Evolutionary conservation across 1,140 invertebrate genomes (phyloP), one percentile per base, ranked within the genome.

Genomic region (Tetramorium parvispinum): DNA sequence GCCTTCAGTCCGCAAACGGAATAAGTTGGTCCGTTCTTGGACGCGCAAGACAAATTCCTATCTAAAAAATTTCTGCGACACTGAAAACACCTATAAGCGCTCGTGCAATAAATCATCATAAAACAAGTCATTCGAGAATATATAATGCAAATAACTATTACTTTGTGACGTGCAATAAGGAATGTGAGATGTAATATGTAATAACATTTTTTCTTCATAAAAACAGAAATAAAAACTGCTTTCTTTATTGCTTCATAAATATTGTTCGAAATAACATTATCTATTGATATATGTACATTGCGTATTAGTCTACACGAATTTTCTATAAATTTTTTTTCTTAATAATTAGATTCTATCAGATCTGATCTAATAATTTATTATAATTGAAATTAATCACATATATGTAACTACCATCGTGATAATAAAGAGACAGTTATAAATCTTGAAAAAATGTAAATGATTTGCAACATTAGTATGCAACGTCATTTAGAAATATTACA

Each of bases 1-100:
- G 51, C 49, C 24, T 79, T 27, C 16, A 24, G 32, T 49, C 43
- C 49, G 46, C 85, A 68, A 51, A 21, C 32, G 85, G 32, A 86
- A 83, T 86, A 86, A 51, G 66, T 71, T 49, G 49, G 65, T 27
- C 46, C 43, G 55, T 24, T 68, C 61, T 24, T 24, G 13, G 40
- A 53, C 32, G 21, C 49, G 51, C 16, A 43, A 43, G 40, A 46
- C 40, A 73, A 59, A 73, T 73, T 46, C 21, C 40, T 37, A 53
- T 46, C 43, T 4, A 71, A 43, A 59, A 73, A 83, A 43, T 73
- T 37, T 49, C 37, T 27, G 18, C 40, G 40, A 71, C 27, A 37
- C 4, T 40, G n/a, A 61, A 46, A 70, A 65, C 16, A 46, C 49
- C 10, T 7, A 61, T 24, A 66, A 27, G 24, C 18, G 24, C 10